These are phyloP conservation scores for Poeciliopsis infans DNA, from an alignment of 2,797 vertebrate genomes.

Conservation along the genomic window DNA sequence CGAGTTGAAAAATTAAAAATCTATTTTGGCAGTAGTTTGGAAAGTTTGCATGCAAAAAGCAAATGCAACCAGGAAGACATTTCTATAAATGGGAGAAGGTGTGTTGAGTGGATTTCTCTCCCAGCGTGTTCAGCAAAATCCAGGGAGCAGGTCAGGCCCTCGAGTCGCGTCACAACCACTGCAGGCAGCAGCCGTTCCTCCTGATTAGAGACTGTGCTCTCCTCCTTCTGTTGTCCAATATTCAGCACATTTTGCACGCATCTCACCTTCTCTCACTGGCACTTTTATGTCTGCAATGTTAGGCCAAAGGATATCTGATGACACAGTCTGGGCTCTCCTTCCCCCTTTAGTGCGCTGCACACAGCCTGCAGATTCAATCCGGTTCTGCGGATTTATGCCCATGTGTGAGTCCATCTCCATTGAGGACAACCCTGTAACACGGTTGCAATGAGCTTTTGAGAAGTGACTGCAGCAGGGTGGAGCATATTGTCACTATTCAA, in stretches of 20 bases:
- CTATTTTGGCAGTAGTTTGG: neutral
- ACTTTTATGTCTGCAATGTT: slow-evolving; percentile 65
- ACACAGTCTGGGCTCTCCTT: slow-evolving; percentile 29
- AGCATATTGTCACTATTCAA: slow-evolving; percentile 56
- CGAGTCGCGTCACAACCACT: slow-evolving; percentile 23
- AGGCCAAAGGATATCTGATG: slow-evolving; percentile 54
- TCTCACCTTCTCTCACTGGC: slow-evolving; percentile 46
- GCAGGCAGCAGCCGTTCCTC: slow-evolving; percentile 27
- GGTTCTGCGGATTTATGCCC: slow-evolving; percentile 45
- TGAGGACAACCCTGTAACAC: slow-evolving; percentile 29
- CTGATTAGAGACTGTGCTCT: slow-evolving; percentile 62
- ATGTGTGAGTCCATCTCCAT: slow-evolving; percentile 11
- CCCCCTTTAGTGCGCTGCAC: slow-evolving; percentile 6
- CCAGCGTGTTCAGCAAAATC: slow-evolving; percentile 58
- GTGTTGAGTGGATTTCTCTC: slow-evolving; percentile 26
- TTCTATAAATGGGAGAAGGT: neutral
- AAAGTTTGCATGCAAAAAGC: neutral
- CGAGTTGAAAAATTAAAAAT: neutral
- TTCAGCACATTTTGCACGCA: slow-evolving; percentile 55
- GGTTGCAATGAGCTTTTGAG: slow-evolving; percentile 36
- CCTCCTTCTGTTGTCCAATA: slow-evolving; percentile 61
- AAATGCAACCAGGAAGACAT: neutral
- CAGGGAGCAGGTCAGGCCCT: slow-evolving; percentile 56
- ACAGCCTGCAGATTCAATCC: slow-evolving; percentile 36
- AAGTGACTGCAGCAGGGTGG: slow-evolving; percentile 48